Evolutionary conservation across 2,888 invertebrate species (phyloP).

Genomic region (Phoronis australis): DNA sequence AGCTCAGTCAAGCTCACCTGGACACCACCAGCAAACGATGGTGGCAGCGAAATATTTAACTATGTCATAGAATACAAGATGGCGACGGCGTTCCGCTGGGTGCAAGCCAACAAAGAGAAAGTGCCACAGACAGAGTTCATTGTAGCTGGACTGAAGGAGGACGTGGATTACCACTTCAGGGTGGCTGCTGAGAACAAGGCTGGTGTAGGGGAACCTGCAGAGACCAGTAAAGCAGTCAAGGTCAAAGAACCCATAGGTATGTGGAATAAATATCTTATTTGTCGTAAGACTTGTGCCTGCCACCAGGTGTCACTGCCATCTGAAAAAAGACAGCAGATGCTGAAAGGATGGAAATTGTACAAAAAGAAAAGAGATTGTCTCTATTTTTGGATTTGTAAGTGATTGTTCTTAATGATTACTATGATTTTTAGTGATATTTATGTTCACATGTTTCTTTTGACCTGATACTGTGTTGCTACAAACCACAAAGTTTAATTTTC

Average conservation of each 20-base stretch:
- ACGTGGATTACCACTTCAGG: slow-evolving; percentile 84
- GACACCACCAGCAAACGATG: slow-evolving; percentile 43
- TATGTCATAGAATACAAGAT: slow-evolving; percentile 62
- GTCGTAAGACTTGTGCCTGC: no score
- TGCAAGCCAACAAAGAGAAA: slow-evolving; percentile 60
- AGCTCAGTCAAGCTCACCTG: slow-evolving; percentile 71
- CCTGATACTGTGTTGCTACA: no score
- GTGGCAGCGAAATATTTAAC: slow-evolving; percentile 37
- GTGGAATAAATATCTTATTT: no score
- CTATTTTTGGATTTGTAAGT: no score
- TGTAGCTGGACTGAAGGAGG: slow-evolving; percentile 66
- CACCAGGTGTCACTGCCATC: no score
- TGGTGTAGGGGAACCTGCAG: slow-evolving; percentile 87
- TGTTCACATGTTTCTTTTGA: no score
- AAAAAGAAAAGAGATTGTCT: no score
- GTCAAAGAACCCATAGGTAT: slow-evolving; percentile 37
- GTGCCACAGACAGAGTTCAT: slow-evolving; percentile 61
- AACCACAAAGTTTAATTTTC: no score
- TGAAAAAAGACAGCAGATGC: no score
- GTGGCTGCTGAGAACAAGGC: slow-evolving; percentile 84
- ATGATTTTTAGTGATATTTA: no score
- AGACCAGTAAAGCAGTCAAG: slow-evolving; percentile 28
- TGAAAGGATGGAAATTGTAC: no score
- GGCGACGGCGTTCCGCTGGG: slow-evolving; percentile 70
- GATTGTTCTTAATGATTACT: no score